A percentile compares a stretch with the other conserved stretches of the same genome.
Evolutionary conservation across 1,140 invertebrate species (phyloP).

Genomic region (Drosophila teissieri): DNA sequence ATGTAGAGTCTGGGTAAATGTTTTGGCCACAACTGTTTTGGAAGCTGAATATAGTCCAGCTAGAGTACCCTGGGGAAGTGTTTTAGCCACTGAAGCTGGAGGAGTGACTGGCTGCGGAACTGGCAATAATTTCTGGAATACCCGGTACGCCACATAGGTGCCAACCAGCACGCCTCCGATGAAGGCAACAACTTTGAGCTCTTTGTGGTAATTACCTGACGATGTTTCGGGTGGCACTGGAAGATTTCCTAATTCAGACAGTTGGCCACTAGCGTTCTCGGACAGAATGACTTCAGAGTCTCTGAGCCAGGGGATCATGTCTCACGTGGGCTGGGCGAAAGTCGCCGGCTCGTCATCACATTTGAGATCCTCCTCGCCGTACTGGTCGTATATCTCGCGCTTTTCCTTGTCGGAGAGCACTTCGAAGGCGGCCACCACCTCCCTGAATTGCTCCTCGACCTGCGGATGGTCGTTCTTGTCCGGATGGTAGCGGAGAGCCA

Average conservation of each 20-base stretch:
- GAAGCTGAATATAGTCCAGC: not conserved
- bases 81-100: not conserved
- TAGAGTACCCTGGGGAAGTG: not conserved
- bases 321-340: conserved; percentile 41
- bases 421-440: conserved; percentile 59
- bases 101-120: not conserved
- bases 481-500: conserved; percentile 66
- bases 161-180: not conserved
- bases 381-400: conserved; percentile 53
- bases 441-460: conserved; percentile 55
- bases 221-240: not conserved
- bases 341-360: conserved; percentile 18
- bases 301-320: conserved; percentile 53
- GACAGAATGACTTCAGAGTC: no score
- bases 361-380: conserved; percentile 55
- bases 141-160: not conserved
- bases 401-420: conserved; percentile 65
- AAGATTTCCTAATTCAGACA: not conserved
- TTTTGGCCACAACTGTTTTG: not conserved
- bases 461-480: conserved; percentile 69
- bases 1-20: no score
- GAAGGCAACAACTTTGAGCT: not conserved
- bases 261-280: not conserved
- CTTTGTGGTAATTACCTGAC: not conserved
- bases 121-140: not conserved